These are phyloP conservation scores for Drosophila sp. DNA, from an alignment of 1,140 invertebrate species.

Conservation along the genomic window DNA sequence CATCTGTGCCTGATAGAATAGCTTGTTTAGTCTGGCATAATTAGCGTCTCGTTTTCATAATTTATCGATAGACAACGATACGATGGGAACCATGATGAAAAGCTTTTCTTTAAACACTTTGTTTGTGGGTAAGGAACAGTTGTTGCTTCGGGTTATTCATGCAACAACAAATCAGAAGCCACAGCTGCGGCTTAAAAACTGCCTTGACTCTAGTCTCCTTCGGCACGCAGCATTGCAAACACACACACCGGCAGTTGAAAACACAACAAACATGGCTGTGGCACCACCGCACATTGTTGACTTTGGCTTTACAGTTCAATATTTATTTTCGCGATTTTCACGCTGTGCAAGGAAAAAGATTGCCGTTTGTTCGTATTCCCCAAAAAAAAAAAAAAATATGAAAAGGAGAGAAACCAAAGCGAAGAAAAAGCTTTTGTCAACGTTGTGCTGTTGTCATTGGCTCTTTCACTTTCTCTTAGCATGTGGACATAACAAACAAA, in stretches of 20 bases:
- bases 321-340: conserved; percentile 84
- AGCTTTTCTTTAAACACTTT: conserved; percentile 45
- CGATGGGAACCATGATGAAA: conserved; percentile 7
- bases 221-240: conserved; percentile 7
- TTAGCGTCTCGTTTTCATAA: conserved; percentile 47
- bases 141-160: conserved; percentile 24
- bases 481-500: conserved; percentile 76
- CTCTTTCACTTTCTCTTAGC: conserved; percentile 33
- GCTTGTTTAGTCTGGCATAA: conserved; percentile 31
- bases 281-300: conserved; percentile 60
- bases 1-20: conserved; percentile 16
- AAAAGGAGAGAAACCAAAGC: conserved; percentile 13
- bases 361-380: conserved; percentile 51
- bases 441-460: conserved; percentile 21
- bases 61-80: conserved; percentile 37
- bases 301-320: conserved; percentile 84
- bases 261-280: conserved; percentile 14
- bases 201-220: conserved; percentile 32
- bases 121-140: conserved; percentile 26
- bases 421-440: conserved; percentile 38
- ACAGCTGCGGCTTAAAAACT: conserved; percentile 60
- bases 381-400: conserved; percentile 13
- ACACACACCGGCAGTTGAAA: conserved; percentile 1
- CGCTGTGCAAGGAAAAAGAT: conserved; percentile 67
- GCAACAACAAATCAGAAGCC: conserved; percentile 48